phyloP scores from a whole-genome alignment of 2,113 vertebrate species.

The Neogobius melanostomus region DNA sequence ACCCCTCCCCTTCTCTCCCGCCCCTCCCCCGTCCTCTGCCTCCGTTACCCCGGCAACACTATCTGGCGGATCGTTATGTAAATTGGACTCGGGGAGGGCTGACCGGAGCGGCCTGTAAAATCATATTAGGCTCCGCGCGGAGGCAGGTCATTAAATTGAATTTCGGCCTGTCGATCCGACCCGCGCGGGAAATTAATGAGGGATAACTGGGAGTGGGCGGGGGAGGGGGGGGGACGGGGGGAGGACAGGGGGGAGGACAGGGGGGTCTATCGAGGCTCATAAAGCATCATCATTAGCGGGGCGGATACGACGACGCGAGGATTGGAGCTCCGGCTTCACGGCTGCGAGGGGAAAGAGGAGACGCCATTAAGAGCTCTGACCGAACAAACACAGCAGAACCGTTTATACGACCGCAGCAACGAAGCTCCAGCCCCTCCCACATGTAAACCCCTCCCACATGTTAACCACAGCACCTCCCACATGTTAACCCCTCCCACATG shows the following conservation, averaged over 20 bases:
- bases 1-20: constrained; percentile 37
- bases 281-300: constrained; percentile 73
- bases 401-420: background rate
- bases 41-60: constrained; percentile 86
- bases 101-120: constrained; percentile 85
- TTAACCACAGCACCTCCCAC: too few species aligned
- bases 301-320: constrained; percentile 66
- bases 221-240: background rate
- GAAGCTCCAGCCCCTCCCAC: too few species aligned
- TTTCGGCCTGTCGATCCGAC: constrained; percentile 81
- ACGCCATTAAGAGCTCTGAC: constrained; percentile 43
- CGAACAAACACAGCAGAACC: constrained; percentile 38
- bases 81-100: constrained; percentile 78
- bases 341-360: constrained; percentile 60
- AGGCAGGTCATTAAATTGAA: constrained; percentile 85
- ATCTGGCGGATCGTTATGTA: constrained; percentile 87
- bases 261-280: constrained; percentile 65
- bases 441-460: too few species aligned
- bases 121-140: constrained; percentile 76
- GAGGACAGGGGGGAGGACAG: constrained; percentile 1
- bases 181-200: constrained; percentile 79
- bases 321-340: constrained; percentile 56
- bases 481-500: too few species aligned
- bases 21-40: constrained; percentile 52
- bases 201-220: constrained; percentile 64